phyloP scores from a whole-genome alignment of 2,113 vertebrate genomes.

The Dunckerocampus dactyliophorus region DNA sequence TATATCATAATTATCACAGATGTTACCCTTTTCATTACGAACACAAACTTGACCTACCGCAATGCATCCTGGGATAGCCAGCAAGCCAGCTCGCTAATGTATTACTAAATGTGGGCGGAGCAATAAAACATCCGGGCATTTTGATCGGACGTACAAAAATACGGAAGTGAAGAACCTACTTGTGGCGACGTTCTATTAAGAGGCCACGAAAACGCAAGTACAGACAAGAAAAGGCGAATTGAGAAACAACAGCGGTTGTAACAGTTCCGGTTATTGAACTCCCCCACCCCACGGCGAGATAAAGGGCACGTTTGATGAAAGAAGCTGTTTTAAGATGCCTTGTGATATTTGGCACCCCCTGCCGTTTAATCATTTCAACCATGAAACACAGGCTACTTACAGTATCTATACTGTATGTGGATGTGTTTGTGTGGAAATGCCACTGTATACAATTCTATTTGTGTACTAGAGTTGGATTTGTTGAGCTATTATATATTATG shows the following conservation, averaged over 20 bases:
- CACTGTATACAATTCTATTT: too few relatives aligned
- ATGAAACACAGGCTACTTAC: conserved; percentile 1
- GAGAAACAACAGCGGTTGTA: neutral
- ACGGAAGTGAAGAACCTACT: neutral
- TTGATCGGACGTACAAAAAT: neutral
- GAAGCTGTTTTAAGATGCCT: conserved; percentile 37
- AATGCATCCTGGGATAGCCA: neutral
- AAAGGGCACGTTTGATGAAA: conserved; percentile 45
- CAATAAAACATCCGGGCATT: neutral
- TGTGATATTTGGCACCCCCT: conserved; percentile 67
- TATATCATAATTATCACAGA: too few relatives aligned
- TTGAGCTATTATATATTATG: too few relatives aligned
- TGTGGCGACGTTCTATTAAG: neutral
- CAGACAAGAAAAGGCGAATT: neutral
- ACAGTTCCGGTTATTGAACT: neutral
- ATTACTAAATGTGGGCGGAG: neutral
- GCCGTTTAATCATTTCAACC: conserved; percentile 51
- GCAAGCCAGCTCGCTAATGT: neutral
- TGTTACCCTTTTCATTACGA: neutral
- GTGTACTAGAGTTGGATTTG: too few relatives aligned
- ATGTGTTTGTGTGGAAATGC: neutral
- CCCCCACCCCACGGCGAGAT: neutral
- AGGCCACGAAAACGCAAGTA: neutral
- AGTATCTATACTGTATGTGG: neutral
- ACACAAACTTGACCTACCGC: neutral